These are phyloP conservation scores for Pseudococcus jackbeardsleyi DNA, from an alignment of 2,888 invertebrate species.

Conservation along the genomic window DNA sequence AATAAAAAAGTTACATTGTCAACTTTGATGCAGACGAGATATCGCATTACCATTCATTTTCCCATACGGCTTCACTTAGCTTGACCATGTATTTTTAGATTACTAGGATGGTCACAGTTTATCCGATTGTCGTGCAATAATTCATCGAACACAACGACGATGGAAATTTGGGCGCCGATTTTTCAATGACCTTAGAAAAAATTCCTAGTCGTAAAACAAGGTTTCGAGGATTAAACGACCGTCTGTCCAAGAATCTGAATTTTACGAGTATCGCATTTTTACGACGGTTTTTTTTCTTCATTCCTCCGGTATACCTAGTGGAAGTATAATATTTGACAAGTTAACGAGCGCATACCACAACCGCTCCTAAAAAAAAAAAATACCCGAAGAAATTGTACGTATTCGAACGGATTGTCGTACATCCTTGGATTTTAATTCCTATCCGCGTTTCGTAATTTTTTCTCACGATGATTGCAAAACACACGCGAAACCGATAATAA, in stretches of 20 bases:
- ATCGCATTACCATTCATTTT: conserved; percentile 22
- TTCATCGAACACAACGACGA: not conserved
- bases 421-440: conserved; percentile 40
- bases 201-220: not conserved
- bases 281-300: not conserved
- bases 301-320: not conserved
- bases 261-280: conserved; percentile 23
- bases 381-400: not conserved
- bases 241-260: conserved; percentile 21
- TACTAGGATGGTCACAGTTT: not conserved
- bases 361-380: conserved; percentile 26
- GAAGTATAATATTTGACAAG: conserved; percentile 41
- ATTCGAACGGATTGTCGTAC: conserved; percentile 8
- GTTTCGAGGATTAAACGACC: conserved; percentile 40
- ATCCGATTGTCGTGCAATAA: conserved; percentile 22
- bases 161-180: conserved; percentile 1
- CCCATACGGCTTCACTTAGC: not conserved
- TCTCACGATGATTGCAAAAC: conserved; percentile 56
- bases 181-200: conserved; percentile 36
- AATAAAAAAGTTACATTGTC: not conserved
- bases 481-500: conserved; percentile 37
- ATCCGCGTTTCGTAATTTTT: conserved; percentile 55
- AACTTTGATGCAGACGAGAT: not conserved
- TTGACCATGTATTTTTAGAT: not conserved
- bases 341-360: conserved; percentile 46